Conservation (phyloP, 2,113 vertebrate genomes). For the Myodes glareolus region DNA sequence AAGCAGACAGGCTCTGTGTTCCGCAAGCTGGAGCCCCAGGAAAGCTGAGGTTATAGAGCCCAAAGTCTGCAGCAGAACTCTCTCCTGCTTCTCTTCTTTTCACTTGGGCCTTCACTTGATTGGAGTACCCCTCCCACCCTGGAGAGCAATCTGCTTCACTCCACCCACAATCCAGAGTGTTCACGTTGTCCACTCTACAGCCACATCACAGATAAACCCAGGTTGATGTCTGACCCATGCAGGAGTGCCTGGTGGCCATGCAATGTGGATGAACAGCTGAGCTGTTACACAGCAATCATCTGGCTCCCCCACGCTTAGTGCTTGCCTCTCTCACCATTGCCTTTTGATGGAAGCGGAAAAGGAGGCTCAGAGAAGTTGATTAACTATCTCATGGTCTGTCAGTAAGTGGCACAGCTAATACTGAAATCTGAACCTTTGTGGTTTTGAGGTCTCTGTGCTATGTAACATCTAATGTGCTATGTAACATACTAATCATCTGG, state of each 20-base stretch:
- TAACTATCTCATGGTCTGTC: not conserved
- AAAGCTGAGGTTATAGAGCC: no score
- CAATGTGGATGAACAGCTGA: not conserved
- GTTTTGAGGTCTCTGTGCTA: not conserved
- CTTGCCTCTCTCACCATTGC: not conserved
- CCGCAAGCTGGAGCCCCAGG: not conserved
- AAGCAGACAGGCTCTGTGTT: no score
- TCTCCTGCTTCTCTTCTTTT: not conserved
- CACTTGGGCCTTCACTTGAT: not conserved
- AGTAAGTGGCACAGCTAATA: not conserved
- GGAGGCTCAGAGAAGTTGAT: not conserved
- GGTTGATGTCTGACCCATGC: not conserved
- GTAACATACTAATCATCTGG: not conserved
- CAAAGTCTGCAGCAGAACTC: not conserved
- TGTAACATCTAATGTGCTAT: not conserved
- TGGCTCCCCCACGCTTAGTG: not conserved
- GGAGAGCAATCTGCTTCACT: not conserved
- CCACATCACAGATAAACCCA: not conserved
- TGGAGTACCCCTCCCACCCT: not conserved
- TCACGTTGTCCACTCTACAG: not conserved
- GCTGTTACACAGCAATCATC: not conserved
- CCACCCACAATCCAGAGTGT: not conserved
- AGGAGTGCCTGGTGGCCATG: not conserved
- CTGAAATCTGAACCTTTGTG: not conserved
- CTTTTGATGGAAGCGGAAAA: not conserved